phyloP scores from a whole-genome alignment of 2,797 vertebrate species.

The Gouania willdenowi region DNA sequence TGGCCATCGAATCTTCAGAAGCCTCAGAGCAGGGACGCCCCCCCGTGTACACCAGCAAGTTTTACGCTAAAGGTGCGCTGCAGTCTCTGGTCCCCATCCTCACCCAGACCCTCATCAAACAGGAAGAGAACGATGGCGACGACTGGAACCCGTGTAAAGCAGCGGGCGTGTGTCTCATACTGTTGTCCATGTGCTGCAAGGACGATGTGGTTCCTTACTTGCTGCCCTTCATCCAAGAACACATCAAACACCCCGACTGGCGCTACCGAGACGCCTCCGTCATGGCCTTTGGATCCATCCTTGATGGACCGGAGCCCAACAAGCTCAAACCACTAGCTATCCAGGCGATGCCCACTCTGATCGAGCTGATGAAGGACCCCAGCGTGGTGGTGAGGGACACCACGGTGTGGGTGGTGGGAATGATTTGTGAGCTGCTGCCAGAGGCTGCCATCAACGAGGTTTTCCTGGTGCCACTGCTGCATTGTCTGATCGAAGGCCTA shows the following conservation, averaged over 20 bases:
- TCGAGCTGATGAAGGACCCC: constrained; percentile 97
- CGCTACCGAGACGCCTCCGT: constrained; percentile 92
- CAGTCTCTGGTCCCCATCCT: constrained; percentile 97
- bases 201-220: constrained; percentile 96
- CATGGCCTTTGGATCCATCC: constrained; percentile 96
- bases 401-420: constrained; percentile 93
- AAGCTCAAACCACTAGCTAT: constrained; percentile 94
- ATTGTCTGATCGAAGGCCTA: constrained; percentile 95
- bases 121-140: constrained; percentile 95
- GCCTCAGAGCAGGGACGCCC: constrained; percentile 95
- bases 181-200: constrained; percentile 95
- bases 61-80: constrained; percentile 97
- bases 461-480: constrained; percentile 89
- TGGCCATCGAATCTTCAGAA: constrained; percentile 97
- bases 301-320: constrained; percentile 94
- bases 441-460: constrained; percentile 95
- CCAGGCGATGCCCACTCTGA: constrained; percentile 92
- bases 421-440: constrained; percentile 94
- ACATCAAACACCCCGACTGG: constrained; percentile 95
- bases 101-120: constrained; percentile 94
- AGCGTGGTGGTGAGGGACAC: constrained; percentile 96
- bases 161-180: constrained; percentile 95
- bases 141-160: constrained; percentile 99
- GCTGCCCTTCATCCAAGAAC: constrained; percentile 95
- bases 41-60: constrained; percentile 98